Evolutionary conservation across 2,888 invertebrate species (phyloP).

Genomic region (Ethmia dodecea): DNA sequence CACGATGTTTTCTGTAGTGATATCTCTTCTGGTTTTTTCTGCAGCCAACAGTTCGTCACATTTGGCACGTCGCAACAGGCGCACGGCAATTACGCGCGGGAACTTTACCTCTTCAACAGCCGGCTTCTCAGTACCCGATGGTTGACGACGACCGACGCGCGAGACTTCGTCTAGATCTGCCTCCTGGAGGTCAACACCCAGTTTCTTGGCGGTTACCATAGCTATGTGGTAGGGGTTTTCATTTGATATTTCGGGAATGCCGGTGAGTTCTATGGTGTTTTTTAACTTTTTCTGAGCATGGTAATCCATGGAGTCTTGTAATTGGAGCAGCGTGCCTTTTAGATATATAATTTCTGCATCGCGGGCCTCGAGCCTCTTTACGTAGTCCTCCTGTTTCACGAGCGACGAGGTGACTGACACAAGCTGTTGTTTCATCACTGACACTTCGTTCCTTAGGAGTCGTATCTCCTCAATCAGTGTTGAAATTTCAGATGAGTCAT

Average conservation of each 20-base stretch:
- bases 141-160: not conserved
- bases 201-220: not conserved
- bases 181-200: not conserved
- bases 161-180: not conserved
- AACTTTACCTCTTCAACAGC: not conserved
- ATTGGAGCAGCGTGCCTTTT: not conserved
- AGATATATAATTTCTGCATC: not conserved
- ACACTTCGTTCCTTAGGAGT: not conserved
- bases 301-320: not conserved
- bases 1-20: not conserved
- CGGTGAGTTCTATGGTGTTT: not conserved
- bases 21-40: not conserved
- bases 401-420: not conserved
- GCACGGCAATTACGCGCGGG: not conserved
- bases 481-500: not conserved
- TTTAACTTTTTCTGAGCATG: not conserved
- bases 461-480: not conserved
- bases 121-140: not conserved
- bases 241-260: not conserved
- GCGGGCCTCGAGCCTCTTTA: not conserved
- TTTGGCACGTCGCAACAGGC: not conserved
- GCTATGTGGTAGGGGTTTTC: not conserved
- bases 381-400: not conserved
- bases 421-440: not conserved
- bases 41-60: not conserved